Evolutionary conservation across 2,888 invertebrate genomes (phyloP), one percentile per base, ranked within the genome.

Genomic region (Caradrina clavipalpis): DNA sequence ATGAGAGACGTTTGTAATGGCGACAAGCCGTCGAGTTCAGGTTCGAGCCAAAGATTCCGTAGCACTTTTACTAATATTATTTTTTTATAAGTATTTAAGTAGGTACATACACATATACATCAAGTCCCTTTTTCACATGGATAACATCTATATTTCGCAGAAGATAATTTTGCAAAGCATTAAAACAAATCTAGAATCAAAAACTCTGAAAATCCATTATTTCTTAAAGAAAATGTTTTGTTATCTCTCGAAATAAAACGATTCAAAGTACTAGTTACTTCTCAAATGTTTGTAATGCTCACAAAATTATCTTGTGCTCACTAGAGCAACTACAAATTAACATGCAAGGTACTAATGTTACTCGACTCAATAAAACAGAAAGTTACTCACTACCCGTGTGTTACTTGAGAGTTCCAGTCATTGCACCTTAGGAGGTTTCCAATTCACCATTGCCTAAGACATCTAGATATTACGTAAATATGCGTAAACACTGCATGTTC

Each of bases 221-320:
- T 56, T 76, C 60, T 76, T 66, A 80, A 60, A 80, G 62, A 66
- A 56, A 22, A 69, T 19, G 11, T 6, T 7, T 19, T 1, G 11
- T 13, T 22, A 57, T 68, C 71, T 63, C 77, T 78, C 65, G 65
- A 78, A 80, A 80, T 70, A 35, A 56, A 42, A 4, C 8, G 7
- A 54, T 57, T 42, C 22, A 53, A 54, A 66, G 59, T 26, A n/a
- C 53, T 80, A 54, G 42, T 54, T 49, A 51, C 17, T 50, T 56
- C 58, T 80, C 80, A 71, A 35, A 15, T 58, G 54, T 51, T 76
- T 49, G 10, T 1, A 47, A 35, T 45, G 8, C 10, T n/a, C 60
- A 54, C 31, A 66, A 76, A 80, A 71, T 57, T 64, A 71, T 63
- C 39, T 63, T 51, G 22, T 60, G 49, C 17, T 49, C 21, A 15